Evolutionary conservation across 2,797 vertebrate species (phyloP), one percentile per base, ranked within the genome.

Genomic region (Rhinella marina): DNA sequence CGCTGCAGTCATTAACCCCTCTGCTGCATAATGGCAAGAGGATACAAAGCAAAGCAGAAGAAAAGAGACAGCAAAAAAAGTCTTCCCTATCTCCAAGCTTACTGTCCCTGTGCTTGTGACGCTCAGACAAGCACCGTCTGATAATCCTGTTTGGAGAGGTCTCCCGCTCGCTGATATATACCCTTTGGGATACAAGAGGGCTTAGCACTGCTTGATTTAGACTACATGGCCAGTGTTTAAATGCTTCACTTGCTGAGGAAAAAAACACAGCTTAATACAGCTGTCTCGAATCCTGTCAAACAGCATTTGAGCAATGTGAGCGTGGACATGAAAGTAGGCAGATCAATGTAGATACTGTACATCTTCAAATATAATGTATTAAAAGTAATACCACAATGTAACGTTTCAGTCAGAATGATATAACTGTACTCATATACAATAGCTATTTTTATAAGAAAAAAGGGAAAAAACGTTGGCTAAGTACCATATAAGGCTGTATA

Each of bases 151-250:
- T 89, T 89, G 81, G 88, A 89, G 88, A 89, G 85, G 88, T 86
- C 88, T 89, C 81, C 85, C 61, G 85, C 88, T 89, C 25, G 56
- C 88, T 87, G 88, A 89, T 89, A 89, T 87, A 87, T 80, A 89
- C 88, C 88, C 88, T 89, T 89, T 89, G 85, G 88, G 88, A 89
- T 89, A 89, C 88, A 86, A 89, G 88, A 89, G 85, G 88, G 88
- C 88, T 89, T 89, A 89, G 88, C 88, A 89, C 88, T 87, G 88
- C 88, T 89, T 89, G 88, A 89, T 89, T 89, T 89, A 89, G 88
- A 89, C 88, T 89, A 86, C 88, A 89, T 89, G 88, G 88, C 88
- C 85, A 86, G 88, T 89, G 88, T 89, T 89, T 89, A 87, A 89
- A 89, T 89, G 88, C 88, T 89, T 89, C 85, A 84, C 88, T 89